Base-by-base conservation (phyloP, 2,113 vertebrate species). In the Sylvilagus bachmani region DNA sequence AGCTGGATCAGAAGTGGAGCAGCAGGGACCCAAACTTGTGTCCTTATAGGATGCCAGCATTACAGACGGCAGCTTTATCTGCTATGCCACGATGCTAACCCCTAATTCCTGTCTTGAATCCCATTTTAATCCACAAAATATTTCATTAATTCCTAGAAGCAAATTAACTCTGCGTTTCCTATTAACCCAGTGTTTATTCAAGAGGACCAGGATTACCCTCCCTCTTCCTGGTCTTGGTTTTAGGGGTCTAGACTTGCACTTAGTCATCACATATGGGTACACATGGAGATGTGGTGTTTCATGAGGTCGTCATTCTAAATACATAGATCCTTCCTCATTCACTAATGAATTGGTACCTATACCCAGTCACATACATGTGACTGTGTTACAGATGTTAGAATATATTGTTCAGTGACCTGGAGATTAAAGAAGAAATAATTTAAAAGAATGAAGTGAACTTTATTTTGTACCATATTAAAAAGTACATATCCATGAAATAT, bases 351-450 rank as follows among this genome's bases (percentile, higher is more conserved):
- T 31, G 61, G 11, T 25, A 8, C 4, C 33, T 53, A 38, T 86
- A 53, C 27, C 22, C 33, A 64, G 67, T 27, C 24, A 84, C 31
- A 92, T n/a, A 64, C 27, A 8, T n/a, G 2, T 70, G 29, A 90
- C 33, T 36, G 19, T 44, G 31, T 75, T 61, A 93, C 25, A 29
- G 27, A 74, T 87, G 13, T 75, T 53, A 89, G 21, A 89, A 75
- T 75, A 91, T 12, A 89, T 61, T 90, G 77, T 51, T 27, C 75
- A 67, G 36, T 79, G 61, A 84, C 10, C 58, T 91, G 62, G 14
- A 86, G 16, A 93, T 69, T 58, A 80, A 95, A 78, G 31, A 79
- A 87, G 21, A 90, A 77, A 74, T 64, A 55, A 36, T 44, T n/a
- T 67, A 69, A 5, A 80, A 61, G 13, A 11, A 14, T 16, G 25